phyloP scores from a whole-genome alignment of 2,888 invertebrate genomes.

The Altica lythri region DNA sequence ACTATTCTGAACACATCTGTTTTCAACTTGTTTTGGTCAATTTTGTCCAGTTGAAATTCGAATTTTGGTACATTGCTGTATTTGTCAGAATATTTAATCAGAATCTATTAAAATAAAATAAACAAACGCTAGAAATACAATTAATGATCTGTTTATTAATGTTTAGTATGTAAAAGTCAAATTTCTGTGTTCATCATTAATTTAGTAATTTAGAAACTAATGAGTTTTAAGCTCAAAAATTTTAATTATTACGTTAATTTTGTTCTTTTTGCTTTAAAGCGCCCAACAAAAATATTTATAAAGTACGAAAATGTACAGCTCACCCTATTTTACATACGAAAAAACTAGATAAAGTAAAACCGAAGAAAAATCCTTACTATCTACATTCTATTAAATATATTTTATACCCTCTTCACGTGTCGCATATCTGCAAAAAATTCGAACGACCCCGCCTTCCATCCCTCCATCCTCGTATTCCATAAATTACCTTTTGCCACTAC shows the following conservation, averaged over 20 bases:
- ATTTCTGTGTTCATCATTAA: too few species aligned
- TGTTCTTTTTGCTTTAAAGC: background rate
- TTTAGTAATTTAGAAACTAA: too few species aligned
- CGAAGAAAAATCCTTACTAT: conserved; percentile 18
- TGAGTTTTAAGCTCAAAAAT: background rate
- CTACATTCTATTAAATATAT: conserved; percentile 26
- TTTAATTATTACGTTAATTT: too few species aligned
- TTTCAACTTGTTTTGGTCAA: too few species aligned
- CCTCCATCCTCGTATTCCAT: conserved; percentile 43
- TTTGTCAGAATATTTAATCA: too few species aligned
- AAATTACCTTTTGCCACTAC: conserved; percentile 32
- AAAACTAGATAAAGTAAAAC: conserved; percentile 10
- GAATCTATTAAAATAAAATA: too few species aligned
- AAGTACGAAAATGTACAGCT: background rate
- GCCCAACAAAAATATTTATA: background rate
- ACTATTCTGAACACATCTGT: too few species aligned
- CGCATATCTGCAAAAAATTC: conserved; percentile 19
- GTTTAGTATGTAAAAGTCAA: too few species aligned
- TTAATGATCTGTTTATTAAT: too few species aligned
- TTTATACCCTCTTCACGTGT: conserved; percentile 24
- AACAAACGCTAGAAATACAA: too few species aligned
- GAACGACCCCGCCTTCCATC: background rate
- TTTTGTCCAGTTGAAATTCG: too few species aligned
- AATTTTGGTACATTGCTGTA: too few species aligned
- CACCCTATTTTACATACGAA: conserved; percentile 1